Evolutionary conservation across 64 coral and sea anemone species (phyloP).

Genomic region (Montipora cactus): DNA sequence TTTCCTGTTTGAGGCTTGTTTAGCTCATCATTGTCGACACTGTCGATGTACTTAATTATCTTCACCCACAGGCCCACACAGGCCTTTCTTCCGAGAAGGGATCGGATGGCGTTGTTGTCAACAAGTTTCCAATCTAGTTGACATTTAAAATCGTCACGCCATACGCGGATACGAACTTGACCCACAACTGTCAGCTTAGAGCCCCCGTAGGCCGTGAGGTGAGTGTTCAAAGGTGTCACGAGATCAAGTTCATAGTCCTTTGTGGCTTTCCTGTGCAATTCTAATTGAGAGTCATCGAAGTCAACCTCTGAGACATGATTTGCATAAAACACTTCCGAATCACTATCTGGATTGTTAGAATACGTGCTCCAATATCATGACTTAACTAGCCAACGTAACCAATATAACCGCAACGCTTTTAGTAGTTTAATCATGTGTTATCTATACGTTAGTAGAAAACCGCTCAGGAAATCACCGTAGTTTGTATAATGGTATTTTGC

Average conservation of each 20-base stretch:
- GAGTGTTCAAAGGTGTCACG: neutral
- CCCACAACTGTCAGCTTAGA: neutral
- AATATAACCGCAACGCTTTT: too few relatives aligned
- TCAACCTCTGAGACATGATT: neutral
- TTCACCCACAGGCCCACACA: slow-evolving; percentile 36
- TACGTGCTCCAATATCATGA: too few relatives aligned
- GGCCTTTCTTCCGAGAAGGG: neutral
- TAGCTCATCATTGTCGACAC: slow-evolving; percentile 49
- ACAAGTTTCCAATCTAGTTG: neutral
- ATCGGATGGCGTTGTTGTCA: neutral
- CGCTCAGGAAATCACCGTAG: too few relatives aligned
- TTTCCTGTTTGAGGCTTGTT: slow-evolving; percentile 22
- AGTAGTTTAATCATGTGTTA: too few relatives aligned
- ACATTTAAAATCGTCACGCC: neutral
- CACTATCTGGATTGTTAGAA: too few relatives aligned
- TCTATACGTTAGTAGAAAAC: too few relatives aligned
- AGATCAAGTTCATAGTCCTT: slow-evolving; percentile 21
- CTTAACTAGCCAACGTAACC: too few relatives aligned
- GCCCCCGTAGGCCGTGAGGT: neutral
- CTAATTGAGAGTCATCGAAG: neutral
- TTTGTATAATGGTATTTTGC: too few relatives aligned
- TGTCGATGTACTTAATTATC: slow-evolving; percentile 24
- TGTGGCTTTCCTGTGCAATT: neutral
- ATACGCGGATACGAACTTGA: neutral
- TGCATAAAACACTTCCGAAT: neutral